Conservation (phyloP, 2,888 invertebrate species). For the Drosophila koepferae region DNA sequence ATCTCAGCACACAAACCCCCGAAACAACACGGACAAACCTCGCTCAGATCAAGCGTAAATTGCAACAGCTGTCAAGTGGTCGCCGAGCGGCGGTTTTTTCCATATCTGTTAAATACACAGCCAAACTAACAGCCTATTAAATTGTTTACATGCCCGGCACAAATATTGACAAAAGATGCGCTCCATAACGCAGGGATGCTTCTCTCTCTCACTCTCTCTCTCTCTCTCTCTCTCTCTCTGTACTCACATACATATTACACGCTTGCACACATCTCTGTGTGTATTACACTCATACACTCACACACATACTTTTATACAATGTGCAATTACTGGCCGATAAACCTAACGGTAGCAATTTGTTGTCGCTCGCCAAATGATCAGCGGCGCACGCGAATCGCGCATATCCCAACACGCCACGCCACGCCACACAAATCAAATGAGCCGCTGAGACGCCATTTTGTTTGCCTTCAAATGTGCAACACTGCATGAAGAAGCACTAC, state of each 20-base stretch:
- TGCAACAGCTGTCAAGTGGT: constrained; percentile 81
- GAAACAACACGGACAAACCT: constrained; percentile 41
- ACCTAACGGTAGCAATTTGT: constrained; percentile 63
- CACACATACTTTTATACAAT: background rate
- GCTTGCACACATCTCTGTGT: background rate
- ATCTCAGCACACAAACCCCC: constrained; percentile 55
- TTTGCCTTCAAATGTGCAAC: constrained; percentile 73
- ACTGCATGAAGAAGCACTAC: constrained; percentile 13
- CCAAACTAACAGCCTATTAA: constrained; percentile 79
- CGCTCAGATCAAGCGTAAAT: constrained; percentile 73
- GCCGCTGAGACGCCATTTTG: constrained; percentile 72
- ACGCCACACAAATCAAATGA: constrained; percentile 49
- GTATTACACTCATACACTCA: background rate
- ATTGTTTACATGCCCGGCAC: constrained; percentile 76
- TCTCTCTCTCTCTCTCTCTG: background rate
- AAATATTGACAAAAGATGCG: constrained; percentile 79
- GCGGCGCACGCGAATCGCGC: constrained; percentile 62
- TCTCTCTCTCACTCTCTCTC: background rate
- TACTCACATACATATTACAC: background rate
- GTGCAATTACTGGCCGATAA: constrained; percentile 32
- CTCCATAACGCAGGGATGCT: constrained; percentile 44
- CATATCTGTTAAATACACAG: constrained; percentile 56
- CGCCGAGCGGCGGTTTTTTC: constrained; percentile 60
- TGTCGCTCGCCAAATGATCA: constrained; percentile 78
- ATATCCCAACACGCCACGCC: constrained; percentile 31